phyloP scores from a whole-genome alignment of 2,113 vertebrate genomes.

The Neopipo cinnamomea region DNA sequence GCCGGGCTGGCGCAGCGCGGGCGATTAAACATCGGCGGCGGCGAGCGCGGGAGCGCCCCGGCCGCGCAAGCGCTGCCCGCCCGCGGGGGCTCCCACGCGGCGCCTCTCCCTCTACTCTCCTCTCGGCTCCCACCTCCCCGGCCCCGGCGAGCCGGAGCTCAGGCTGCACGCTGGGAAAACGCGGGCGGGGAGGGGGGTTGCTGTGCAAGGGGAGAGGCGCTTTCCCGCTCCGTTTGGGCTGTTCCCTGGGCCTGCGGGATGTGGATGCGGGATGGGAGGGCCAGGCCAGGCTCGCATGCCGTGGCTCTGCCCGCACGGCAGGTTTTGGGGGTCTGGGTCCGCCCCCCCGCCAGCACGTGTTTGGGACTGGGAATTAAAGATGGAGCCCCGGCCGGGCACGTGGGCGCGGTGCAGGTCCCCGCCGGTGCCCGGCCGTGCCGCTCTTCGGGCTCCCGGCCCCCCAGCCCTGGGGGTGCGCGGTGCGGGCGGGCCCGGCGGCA shows the following conservation, averaged over 20 bases:
- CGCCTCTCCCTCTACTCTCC: not conserved
- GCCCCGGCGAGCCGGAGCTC: not conserved
- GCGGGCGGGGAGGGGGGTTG: too few relatives aligned
- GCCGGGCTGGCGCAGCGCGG: not conserved
- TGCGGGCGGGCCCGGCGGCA: not conserved
- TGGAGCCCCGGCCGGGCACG: not conserved
- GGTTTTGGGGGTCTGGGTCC: too few relatives aligned
- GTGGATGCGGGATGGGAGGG: not conserved
- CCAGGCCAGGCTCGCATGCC: too few relatives aligned
- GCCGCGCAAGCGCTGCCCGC: not conserved
- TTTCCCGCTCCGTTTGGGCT: accelerated
- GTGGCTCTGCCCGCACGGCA: not conserved
- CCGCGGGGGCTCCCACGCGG: not conserved
- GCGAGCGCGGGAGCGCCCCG: not conserved
- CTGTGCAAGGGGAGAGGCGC: not conserved
- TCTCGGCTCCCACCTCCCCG: not conserved
- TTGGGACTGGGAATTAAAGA: not conserved
- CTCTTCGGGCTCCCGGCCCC: not conserved
- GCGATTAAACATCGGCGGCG: not conserved
- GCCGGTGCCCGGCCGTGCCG: not conserved
- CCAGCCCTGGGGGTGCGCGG: too few relatives aligned
- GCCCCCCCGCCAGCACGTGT: not conserved
- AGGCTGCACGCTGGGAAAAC: not conserved
- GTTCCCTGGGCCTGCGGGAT: too few relatives aligned
- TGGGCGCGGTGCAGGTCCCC: not conserved